Percentiles rank a stretch among this genome's conserved stretches.
Evolutionary conservation across 2,113 vertebrate genomes (phyloP).

Genomic region (Neopipo cinnamomea): DNA sequence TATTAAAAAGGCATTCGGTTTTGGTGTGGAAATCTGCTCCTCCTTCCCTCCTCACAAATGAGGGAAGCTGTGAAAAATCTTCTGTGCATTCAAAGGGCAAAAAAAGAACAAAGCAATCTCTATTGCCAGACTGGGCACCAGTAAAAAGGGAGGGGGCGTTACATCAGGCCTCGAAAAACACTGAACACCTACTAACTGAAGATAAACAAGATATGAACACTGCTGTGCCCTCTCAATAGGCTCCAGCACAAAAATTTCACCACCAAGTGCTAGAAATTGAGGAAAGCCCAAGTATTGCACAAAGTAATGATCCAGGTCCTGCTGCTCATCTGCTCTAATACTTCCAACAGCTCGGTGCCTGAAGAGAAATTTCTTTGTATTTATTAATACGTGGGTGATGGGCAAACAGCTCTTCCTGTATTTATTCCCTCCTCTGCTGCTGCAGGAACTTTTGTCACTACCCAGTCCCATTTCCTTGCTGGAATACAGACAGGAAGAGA

Average conservation of each 20-base stretch:
- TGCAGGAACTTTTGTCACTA: not conserved
- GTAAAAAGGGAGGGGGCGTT: conserved; percentile 25
- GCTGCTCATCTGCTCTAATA: not conserved
- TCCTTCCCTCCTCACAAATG: not conserved
- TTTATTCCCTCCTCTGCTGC: not conserved
- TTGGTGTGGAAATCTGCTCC: not conserved
- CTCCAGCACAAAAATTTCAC: not conserved
- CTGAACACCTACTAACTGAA: conserved; percentile 16
- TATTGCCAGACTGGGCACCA: conserved; percentile 25
- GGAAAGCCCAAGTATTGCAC: not conserved
- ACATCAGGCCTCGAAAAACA: conserved; percentile 49
- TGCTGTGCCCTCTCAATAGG: not conserved
- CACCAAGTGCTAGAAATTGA: not conserved
- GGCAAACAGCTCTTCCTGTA: not conserved
- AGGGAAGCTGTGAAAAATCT: conserved; percentile 39
- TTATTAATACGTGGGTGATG: not conserved
- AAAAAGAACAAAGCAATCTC: conserved; percentile 51
- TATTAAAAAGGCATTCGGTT: not conserved
- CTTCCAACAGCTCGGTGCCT: not conserved
- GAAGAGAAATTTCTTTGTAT: not conserved
- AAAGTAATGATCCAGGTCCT: not conserved
- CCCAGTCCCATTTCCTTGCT: not conserved
- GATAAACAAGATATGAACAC: not conserved
- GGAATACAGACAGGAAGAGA: not conserved
- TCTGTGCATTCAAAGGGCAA: conserved; percentile 19